Conservation (phyloP, 1,140 invertebrate genomes). For the Magallana ariakensis region DNA sequence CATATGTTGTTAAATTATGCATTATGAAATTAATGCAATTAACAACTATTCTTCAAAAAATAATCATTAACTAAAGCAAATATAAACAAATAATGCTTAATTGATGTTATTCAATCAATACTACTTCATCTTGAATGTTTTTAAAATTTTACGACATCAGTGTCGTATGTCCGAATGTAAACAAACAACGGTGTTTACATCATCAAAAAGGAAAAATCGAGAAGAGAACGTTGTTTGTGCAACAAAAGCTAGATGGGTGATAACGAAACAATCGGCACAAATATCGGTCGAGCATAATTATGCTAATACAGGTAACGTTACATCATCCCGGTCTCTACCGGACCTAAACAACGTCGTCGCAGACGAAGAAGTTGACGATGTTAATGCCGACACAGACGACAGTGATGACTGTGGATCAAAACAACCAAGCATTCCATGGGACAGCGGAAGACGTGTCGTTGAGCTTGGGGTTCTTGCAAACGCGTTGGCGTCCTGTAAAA, state of each 20-base stretch:
- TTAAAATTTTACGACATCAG: background rate
- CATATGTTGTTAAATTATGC: background rate
- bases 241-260: background rate
- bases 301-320: background rate
- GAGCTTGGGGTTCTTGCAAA: conserved; percentile 40
- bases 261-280: background rate
- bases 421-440: conserved; percentile 1
- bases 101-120: background rate
- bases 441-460: conserved; percentile 14
- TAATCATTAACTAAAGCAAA: background rate
- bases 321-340: background rate
- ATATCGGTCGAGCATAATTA: background rate
- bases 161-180: background rate
- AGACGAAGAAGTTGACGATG: background rate
- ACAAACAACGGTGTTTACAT: background rate
- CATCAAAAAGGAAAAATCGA: background rate
- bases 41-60: background rate
- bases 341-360: background rate
- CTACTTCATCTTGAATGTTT: background rate
- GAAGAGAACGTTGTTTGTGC: background rate
- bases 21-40: background rate
- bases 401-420: background rate
- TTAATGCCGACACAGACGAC: background rate
- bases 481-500: background rate
- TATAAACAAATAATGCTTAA: background rate